Evolutionary conservation across 2,888 invertebrate genomes (phyloP).

Genomic region (Ephialtes manifestator): DNA sequence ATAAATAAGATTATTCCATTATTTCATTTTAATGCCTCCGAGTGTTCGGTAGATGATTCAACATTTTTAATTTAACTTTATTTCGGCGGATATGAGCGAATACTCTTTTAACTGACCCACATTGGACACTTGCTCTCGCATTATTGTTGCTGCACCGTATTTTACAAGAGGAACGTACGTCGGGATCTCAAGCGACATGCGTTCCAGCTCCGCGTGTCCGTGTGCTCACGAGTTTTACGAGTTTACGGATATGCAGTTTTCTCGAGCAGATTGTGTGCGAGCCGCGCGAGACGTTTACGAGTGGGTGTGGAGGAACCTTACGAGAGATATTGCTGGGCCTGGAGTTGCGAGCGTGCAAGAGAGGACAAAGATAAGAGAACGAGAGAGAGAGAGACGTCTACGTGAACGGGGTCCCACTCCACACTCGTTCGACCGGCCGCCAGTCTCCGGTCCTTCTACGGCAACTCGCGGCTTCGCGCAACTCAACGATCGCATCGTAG

Average conservation of each 20-base stretch:
- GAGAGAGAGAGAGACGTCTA: conserved; percentile 42
- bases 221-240: conserved; percentile 35
- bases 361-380: conserved; percentile 12
- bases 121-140: neutral
- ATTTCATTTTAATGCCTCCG: neutral
- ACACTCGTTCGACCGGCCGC: conserved; percentile 75
- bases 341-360: conserved; percentile 34
- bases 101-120: neutral
- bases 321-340: conserved; percentile 61
- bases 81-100: neutral
- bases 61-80: neutral
- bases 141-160: conserved; percentile 3
- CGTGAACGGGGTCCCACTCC: conserved; percentile 70
- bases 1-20: neutral
- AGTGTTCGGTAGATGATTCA: neutral
- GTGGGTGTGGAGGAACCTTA: conserved; percentile 68
- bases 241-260: conserved; percentile 54
- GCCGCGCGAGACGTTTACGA: conserved; percentile 64
- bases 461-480: conserved; percentile 75
- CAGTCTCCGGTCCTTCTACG: conserved; percentile 81
- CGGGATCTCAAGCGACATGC: neutral
- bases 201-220: conserved; percentile 3
- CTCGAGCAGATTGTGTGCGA: conserved; percentile 44
- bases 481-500: conserved; percentile 73
- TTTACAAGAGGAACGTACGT: neutral